These are phyloP conservation scores for Trachelus troglodyta DNA, from an alignment of 2,888 invertebrate species.

Conservation along the genomic window DNA sequence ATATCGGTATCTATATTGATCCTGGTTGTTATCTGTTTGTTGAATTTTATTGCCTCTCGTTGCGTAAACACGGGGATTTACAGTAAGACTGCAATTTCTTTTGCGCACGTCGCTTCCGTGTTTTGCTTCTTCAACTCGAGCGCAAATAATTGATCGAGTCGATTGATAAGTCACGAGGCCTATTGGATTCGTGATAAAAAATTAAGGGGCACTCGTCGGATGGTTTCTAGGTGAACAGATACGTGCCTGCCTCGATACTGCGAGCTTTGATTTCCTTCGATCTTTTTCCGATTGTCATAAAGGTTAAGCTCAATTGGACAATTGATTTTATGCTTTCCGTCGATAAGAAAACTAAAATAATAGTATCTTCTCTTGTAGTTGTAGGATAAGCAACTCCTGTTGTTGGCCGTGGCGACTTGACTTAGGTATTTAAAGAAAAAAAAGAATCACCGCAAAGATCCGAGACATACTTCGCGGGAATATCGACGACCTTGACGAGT, in stretches of 20 bases:
- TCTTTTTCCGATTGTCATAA: not conserved
- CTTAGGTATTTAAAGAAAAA: not conserved
- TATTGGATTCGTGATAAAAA: not conserved
- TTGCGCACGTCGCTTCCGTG: not conserved
- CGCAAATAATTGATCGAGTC: not conserved
- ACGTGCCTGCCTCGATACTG: not conserved
- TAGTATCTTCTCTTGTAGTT: not conserved
- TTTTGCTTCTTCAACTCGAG: not conserved
- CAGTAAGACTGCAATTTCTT: no score
- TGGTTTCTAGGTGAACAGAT: not conserved
- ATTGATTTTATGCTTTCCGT: not conserved
- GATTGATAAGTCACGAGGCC: not conserved
- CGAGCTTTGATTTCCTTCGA: no score
- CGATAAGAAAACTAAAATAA: not conserved
- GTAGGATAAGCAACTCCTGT: not conserved
- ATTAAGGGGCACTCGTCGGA: not conserved
- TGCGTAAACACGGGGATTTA: no score
- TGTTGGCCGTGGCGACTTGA: not conserved
- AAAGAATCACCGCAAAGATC: not conserved
- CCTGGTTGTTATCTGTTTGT: not conserved
- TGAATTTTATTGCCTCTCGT: not conserved
- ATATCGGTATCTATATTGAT: not conserved
- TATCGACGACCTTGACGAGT: not conserved
- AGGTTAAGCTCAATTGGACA: not conserved
- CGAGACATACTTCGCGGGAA: not conserved